These are phyloP conservation scores for Calameuta pallipes DNA, from an alignment of 2,888 invertebrate genomes.

Conservation along the genomic window DNA sequence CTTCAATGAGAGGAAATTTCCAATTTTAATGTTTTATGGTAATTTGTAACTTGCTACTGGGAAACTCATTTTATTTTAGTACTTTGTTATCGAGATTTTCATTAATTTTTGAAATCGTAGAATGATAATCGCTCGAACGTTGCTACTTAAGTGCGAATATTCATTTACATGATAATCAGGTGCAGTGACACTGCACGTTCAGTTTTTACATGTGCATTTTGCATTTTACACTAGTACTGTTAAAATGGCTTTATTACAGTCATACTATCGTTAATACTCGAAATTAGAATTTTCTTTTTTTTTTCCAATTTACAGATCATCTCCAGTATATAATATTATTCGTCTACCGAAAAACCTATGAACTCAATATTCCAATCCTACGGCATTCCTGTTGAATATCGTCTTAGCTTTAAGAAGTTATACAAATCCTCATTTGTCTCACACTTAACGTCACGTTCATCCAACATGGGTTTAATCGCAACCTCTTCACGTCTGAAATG, in stretches of 20 bases:
- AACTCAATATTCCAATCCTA: no score
- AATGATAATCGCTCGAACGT: neutral
- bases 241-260: neutral
- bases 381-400: neutral
- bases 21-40: neutral
- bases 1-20: neutral
- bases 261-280: neutral
- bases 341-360: neutral
- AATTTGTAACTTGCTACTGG: neutral
- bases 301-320: neutral
- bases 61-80: neutral
- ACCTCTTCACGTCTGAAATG: neutral
- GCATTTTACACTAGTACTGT: neutral
- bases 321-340: neutral
- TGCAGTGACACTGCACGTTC: neutral
- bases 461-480: neutral
- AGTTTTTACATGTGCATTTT: neutral
- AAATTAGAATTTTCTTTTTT: neutral
- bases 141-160: neutral
- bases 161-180: neutral
- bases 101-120: neutral
- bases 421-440: neutral
- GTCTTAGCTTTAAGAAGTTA: neutral
- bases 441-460: neutral
- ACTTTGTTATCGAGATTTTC: neutral